Base-by-base conservation (phyloP, 2,888 invertebrate genomes). In the Pandemis cinnamomeana region DNA sequence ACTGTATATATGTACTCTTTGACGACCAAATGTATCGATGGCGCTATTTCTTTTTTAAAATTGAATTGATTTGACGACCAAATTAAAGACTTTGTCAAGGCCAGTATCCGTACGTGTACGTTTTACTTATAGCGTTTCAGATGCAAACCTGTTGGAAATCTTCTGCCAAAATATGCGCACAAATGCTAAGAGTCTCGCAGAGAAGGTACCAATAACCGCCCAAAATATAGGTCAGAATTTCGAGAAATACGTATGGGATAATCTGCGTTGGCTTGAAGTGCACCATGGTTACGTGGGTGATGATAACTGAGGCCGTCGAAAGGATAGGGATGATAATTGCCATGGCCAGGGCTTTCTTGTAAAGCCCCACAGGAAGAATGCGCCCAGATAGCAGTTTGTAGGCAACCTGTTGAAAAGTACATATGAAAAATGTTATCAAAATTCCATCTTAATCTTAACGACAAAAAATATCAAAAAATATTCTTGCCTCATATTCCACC, bases 121-220 rank as follows among this genome's bases (percentile, higher is more conserved):
- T 46, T 46, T 51, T 51, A 51, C 5, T 11, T 51, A 51, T 11
- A n/a, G 5, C 6, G n/a, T 11, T 51, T 5, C 51, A 11, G 11
- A 46, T 46, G 76, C 78, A 63, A 79, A 95, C 95, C 89, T 90
- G 92, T 87, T 96, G 96, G 83, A 97, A 96, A 81, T 96, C 96
- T 75, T 96, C 96, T 3, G 96, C 96, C 58, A 97, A 86, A 41
- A 95, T 91, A 77, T 95, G 95, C 0, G 96, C 96, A 5, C 96
- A 95, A 15, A 91, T 89, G 76, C 96, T 96, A 20, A 96, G 91
- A 0, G 95, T 92, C 81, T 96, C 95, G 78, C 96, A 96, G 13
- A 96, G 93, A 0, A 96, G 89, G 81, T 95, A 96, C 97, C 97
- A 97, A 86, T 96, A 95, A 0, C 96, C 96, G 0, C 96, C 96